phyloP scores from a whole-genome alignment of 2,797 vertebrate genomes.

The Myotis daubentonii region DNA sequence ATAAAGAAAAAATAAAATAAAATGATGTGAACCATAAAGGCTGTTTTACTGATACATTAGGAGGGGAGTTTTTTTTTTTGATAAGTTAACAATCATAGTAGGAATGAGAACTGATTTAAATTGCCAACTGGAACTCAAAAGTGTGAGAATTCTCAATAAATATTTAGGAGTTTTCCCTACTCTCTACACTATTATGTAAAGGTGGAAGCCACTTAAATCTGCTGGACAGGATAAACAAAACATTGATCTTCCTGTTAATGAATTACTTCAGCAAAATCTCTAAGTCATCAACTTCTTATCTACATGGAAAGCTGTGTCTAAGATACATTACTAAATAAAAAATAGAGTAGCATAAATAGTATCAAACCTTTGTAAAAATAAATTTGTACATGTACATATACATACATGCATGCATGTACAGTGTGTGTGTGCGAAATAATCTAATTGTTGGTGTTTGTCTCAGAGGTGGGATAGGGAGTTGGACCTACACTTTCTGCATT shows the following conservation, averaged over 20 bases:
- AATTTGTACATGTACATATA: background rate
- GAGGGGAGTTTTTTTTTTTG: background rate
- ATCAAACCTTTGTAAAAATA: background rate
- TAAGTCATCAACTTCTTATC: conserved; percentile 10
- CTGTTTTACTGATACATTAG: background rate
- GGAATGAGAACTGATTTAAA: background rate
- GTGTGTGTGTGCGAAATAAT: background rate
- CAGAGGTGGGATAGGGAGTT: background rate
- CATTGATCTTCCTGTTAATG: background rate
- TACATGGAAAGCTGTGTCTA: background rate
- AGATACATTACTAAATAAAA: conserved; percentile 31
- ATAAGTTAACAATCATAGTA: background rate
- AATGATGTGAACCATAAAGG: background rate
- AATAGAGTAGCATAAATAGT: background rate
- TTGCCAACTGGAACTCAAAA: background rate
- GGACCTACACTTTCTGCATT: background rate
- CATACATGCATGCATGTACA: background rate
- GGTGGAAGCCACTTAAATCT: background rate
- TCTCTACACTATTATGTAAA: background rate
- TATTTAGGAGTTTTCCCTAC: background rate
- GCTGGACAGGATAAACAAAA: background rate
- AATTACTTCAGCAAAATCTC: conserved; percentile 15
- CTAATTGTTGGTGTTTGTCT: background rate
- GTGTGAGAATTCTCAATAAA: background rate
- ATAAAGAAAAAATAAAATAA: background rate